These are phyloP conservation scores for Acropternis orthonyx DNA, from an alignment of 2,797 vertebrate genomes.

Conservation along the genomic window DNA sequence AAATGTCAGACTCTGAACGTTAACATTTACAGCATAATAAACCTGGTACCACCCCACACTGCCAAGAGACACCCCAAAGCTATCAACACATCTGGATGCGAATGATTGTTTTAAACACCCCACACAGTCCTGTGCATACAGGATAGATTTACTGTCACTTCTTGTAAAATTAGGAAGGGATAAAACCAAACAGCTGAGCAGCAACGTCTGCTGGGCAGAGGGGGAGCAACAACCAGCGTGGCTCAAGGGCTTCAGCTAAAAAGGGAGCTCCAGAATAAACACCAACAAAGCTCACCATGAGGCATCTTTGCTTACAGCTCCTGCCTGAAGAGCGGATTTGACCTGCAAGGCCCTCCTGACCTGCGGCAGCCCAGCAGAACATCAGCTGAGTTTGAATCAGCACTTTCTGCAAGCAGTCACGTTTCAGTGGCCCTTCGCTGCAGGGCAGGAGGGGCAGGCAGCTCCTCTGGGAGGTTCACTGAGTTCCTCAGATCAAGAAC, in stretches of 20 bases:
- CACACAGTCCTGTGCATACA: neutral
- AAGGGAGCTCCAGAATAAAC: neutral
- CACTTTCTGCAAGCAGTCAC: neutral
- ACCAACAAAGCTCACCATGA: neutral
- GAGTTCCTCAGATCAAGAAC: neutral
- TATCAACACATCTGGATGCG: neutral
- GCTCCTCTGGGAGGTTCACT: neutral
- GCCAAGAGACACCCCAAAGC: constrained; percentile 33
- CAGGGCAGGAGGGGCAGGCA: neutral
- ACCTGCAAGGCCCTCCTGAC: neutral
- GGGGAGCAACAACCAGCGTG: neutral
- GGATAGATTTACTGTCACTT: constrained; percentile 40
- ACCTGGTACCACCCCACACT: neutral
- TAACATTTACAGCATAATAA: neutral
- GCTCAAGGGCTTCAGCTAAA: neutral
- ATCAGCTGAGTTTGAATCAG: neutral
- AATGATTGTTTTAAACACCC: constrained; percentile 13
- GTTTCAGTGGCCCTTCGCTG: neutral
- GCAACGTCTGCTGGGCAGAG: neutral
- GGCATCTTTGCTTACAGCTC: neutral
- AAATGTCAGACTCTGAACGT: neutral
- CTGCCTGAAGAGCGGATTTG: neutral
- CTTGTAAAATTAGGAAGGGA: constrained; percentile 18
- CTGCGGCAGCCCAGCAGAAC: fast-evolving
- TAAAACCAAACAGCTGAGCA: constrained; percentile 11